A percentile compares a stretch with the other conserved stretches of the same genome.
Evolutionary conservation across 2,888 invertebrate genomes (phyloP).

Genomic region (Leucophora obtusa): DNA sequence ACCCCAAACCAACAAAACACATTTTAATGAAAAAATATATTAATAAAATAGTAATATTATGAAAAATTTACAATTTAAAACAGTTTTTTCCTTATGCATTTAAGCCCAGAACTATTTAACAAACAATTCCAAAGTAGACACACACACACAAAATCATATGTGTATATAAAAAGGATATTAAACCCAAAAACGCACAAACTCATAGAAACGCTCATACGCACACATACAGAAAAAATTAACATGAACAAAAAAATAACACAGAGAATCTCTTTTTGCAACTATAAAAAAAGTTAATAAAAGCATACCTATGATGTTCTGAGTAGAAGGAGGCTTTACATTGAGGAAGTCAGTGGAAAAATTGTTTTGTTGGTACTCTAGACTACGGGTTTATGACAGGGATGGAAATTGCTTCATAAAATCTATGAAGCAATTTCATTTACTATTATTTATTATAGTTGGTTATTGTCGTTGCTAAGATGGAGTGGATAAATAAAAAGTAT

Average conservation of each 20-base stretch:
- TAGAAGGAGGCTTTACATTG: neutral
- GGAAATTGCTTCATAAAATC: no score
- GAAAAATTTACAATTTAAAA: slow-evolving; percentile 60
- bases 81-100: slow-evolving; percentile 43
- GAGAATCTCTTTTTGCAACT: slow-evolving; percentile 13
- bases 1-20: slow-evolving; percentile 45
- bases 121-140: slow-evolving; percentile 33
- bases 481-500: no score
- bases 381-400: no score
- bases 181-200: slow-evolving; percentile 23
- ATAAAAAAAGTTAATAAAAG: slow-evolving; percentile 48
- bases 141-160: slow-evolving; percentile 14
- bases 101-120: slow-evolving; percentile 59
- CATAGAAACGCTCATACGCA: slow-evolving; percentile 9
- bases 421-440: no score
- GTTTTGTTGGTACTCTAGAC: neutral
- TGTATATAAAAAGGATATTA: slow-evolving; percentile 41
- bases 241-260: neutral
- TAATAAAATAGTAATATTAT: slow-evolving; percentile 56
- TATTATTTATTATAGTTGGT: no score
- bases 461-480: no score
- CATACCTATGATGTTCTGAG: slow-evolving; percentile 45
- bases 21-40: slow-evolving; percentile 45
- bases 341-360: neutral
- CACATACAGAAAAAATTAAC: slow-evolving; percentile 2